Base-by-base conservation (phyloP, 2,797 vertebrate genomes). In the Pelobates cultripes region DNA sequence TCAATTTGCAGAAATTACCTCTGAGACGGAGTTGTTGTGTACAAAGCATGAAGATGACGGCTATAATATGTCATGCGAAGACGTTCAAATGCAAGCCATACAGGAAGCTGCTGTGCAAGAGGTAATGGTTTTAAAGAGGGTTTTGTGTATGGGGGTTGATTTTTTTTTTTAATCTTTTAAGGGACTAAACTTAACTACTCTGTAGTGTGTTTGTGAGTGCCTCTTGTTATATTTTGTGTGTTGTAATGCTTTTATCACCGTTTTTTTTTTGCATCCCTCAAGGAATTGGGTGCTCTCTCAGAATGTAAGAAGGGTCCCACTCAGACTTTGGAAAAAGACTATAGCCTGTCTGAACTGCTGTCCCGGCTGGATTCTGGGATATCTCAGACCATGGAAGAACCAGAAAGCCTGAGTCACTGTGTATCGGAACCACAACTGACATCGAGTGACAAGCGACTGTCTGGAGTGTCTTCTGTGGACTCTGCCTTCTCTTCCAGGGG, bases 401-500 rank as follows among this genome's bases (percentile, higher is more conserved):
- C 97, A 0, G 96, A 96, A 82, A 96, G 96, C 43, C 91, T 94
- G 71, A 92, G 90, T 84, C 92, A 91, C 80, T 95, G 97, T 64
- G 91, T 92, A 85, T 95, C 95, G 15, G 95, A 96, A 83, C 95
- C 94, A 92, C 96, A 95, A 73, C 96, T 95, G 84, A 92, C 90
- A 0, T 87, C 92, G 0, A 92, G 93, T 0, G 90, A 91, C 93
- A 99, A 99, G 88, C 87, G 98, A 78, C 95, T 99, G 63, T 99
- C 98, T 0, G 98, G 97, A 13, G 95, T 99, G 90, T 99, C 97
- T 1, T 99, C 97, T 0, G 96, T 98, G 17, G 98, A 99, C 88
- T 99, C 98, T 0, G 98, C 98, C 75, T 99, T 99, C 88, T 99
- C 98, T 17, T 99, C 98, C 53, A 94, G 98, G 81, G 98, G 98